Evolutionary conservation across 1,140 invertebrate species (phyloP).

Genomic region (Macrocentrus cingulum): DNA sequence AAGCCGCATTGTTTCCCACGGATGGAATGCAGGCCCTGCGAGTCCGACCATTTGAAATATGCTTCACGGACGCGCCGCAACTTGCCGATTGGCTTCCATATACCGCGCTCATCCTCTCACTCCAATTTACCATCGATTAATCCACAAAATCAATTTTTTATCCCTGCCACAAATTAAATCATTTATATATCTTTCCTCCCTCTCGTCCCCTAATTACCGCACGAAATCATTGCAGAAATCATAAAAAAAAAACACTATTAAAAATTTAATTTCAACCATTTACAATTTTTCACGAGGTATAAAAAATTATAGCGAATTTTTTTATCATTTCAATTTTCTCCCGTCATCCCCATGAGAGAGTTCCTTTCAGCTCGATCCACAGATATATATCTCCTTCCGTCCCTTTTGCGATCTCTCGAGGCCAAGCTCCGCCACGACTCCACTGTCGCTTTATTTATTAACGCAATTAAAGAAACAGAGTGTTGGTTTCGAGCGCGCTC

Average conservation of each 20-base stretch:
- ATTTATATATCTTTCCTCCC: constrained; percentile 31
- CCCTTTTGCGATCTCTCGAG: constrained; percentile 5
- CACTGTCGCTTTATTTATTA: constrained; percentile 57
- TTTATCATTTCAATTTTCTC: constrained; percentile 11
- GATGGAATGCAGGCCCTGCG: constrained; percentile 46
- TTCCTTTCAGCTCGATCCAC: constrained; percentile 1
- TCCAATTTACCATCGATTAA: constrained; percentile 5
- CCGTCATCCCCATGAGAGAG: neutral
- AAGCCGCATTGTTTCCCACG: constrained; percentile 57
- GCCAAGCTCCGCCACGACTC: constrained; percentile 18
- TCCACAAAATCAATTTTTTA: constrained; percentile 5
- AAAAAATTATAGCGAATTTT: too few relatives aligned
- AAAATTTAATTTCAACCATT: too few relatives aligned
- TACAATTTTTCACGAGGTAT: too few relatives aligned
- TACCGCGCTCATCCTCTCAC: constrained; percentile 5
- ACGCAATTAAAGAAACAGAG: constrained; percentile 58
- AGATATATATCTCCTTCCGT: constrained; percentile 3
- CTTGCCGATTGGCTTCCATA: constrained; percentile 39
- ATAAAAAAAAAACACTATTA: too few relatives aligned
- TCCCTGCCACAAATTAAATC: constrained; percentile 30
- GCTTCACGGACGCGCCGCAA: constrained; percentile 41
- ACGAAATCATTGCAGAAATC: too few relatives aligned
- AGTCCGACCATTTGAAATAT: constrained; percentile 40
- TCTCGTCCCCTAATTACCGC: too few relatives aligned
- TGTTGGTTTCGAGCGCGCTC: constrained; percentile 38